Percentiles rank a stretch among this genome's conserved stretches.
phyloP scores from a whole-genome alignment of 2,113 vertebrate genomes.

The Tetrax tetrax region DNA sequence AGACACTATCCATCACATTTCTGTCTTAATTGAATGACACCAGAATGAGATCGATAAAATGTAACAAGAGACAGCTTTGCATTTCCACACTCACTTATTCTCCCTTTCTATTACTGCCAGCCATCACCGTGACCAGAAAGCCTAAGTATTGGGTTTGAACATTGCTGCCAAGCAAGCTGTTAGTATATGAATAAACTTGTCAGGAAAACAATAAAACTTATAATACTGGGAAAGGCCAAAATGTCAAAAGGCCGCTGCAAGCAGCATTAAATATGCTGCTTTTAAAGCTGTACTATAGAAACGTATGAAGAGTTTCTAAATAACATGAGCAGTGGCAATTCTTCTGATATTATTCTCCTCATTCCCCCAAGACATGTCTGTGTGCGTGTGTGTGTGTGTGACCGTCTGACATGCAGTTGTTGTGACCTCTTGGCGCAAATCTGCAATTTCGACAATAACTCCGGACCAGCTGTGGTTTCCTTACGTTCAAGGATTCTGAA shows the following conservation, averaged over 20 bases:
- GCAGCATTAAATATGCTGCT: slow-evolving; percentile 62
- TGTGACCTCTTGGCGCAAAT: slow-evolving; percentile 61
- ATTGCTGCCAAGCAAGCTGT: slow-evolving; percentile 72
- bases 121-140: slow-evolving; percentile 79
- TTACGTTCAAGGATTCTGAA: slow-evolving; percentile 51
- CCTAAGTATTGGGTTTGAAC: slow-evolving; percentile 67
- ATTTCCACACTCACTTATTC: slow-evolving; percentile 82
- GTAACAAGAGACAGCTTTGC: slow-evolving; percentile 83
- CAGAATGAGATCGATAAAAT: slow-evolving; percentile 81
- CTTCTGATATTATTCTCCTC: slow-evolving; percentile 18
- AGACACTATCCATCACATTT: slow-evolving; percentile 83
- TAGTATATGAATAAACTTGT: slow-evolving; percentile 78
- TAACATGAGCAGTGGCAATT: slow-evolving; percentile 22
- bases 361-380: slow-evolving; percentile 32
- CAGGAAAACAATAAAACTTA: slow-evolving; percentile 72
- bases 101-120: slow-evolving; percentile 73
- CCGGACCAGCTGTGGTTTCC: slow-evolving; percentile 66
- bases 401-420: slow-evolving; percentile 50
- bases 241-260: slow-evolving; percentile 62
- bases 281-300: slow-evolving; percentile 42
- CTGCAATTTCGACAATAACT: slow-evolving; percentile 58
- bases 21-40: slow-evolving; percentile 86
- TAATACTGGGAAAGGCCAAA: slow-evolving; percentile 46
- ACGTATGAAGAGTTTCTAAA: slow-evolving; percentile 53
- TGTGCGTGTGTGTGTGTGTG: slow-evolving; percentile 1